Percentiles rank a stretch among this genome's conserved stretches.
Conservation (phyloP, 2,888 invertebrate genomes). For the Branchipolynoe longqiensis region DNA sequence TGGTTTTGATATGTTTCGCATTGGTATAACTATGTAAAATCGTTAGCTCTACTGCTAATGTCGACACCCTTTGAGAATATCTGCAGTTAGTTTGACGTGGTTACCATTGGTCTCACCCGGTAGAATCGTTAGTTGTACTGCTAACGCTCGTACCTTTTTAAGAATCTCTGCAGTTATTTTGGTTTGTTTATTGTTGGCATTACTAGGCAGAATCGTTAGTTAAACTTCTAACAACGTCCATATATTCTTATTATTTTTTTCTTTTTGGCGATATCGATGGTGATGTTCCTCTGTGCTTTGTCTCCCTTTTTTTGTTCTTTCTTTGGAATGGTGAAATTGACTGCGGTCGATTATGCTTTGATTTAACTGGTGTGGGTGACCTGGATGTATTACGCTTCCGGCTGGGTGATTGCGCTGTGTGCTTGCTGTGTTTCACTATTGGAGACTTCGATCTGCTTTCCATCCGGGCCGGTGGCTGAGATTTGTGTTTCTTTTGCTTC, state of each 20-base stretch:
- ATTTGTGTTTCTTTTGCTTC: neutral
- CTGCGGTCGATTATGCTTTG: neutral
- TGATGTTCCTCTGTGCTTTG: slow-evolving; percentile 8
- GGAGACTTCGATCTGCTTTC: neutral
- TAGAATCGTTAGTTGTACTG: too few species aligned
- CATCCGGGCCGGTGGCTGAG: neutral
- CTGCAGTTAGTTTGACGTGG: too few species aligned
- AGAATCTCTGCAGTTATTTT: too few species aligned
- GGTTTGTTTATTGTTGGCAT: too few species aligned
- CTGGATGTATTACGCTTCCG: neutral
- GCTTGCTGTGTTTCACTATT: neutral
- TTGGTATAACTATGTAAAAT: too few species aligned
- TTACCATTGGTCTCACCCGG: too few species aligned
- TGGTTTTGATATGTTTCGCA: too few species aligned
- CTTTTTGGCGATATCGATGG: slow-evolving; percentile 33
- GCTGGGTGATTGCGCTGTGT: neutral
- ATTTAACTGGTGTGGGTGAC: neutral
- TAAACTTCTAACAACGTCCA: too few species aligned
- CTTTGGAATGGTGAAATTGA: neutral
- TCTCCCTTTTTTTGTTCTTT: neutral
- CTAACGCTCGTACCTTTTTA: too few species aligned
- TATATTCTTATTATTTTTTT: neutral
- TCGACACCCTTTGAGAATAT: too few species aligned
- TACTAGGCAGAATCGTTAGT: too few species aligned
- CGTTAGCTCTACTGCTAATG: too few species aligned